Conservation (phyloP, 2,113 vertebrate species). For the Smithornis capensis region DNA sequence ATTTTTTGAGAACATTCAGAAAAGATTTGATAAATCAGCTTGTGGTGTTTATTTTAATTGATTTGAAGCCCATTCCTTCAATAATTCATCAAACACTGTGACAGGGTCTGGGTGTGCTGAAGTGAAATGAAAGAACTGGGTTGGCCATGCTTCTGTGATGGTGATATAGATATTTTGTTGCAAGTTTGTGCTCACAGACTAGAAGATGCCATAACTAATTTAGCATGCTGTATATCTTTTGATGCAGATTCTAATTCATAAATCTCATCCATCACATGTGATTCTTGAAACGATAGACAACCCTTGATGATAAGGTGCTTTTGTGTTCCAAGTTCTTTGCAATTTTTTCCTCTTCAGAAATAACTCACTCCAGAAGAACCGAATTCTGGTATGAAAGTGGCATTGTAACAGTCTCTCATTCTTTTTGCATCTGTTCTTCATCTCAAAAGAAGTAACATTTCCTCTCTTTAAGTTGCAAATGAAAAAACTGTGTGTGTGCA, state of each 20-base stretch:
- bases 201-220: slow-evolving; percentile 82
- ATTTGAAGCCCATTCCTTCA: slow-evolving; percentile 82
- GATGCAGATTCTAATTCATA: slow-evolving; percentile 79
- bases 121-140: slow-evolving; percentile 67
- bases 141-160: slow-evolving; percentile 70
- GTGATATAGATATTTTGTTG: slow-evolving; percentile 81
- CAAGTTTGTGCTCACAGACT: slow-evolving; percentile 74
- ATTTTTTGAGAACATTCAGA: slow-evolving; percentile 83
- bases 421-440: slow-evolving; percentile 56
- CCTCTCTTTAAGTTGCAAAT: slow-evolving; percentile 35
- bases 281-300: slow-evolving; percentile 82
- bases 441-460: not conserved
- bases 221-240: slow-evolving; percentile 79
- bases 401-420: slow-evolving; percentile 21
- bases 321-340: slow-evolving; percentile 77
- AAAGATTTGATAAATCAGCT: slow-evolving; percentile 88
- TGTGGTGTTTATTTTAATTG: slow-evolving; percentile 87
- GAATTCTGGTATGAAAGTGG: slow-evolving; percentile 70
- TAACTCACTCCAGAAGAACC: slow-evolving; percentile 77
- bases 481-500: not conserved
- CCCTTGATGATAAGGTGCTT: slow-evolving; percentile 79
- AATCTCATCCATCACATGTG: slow-evolving; percentile 81
- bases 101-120: slow-evolving; percentile 72
- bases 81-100: slow-evolving; percentile 82
- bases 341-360: slow-evolving; percentile 72